Evolutionary conservation across 2,113 vertebrate species (phyloP).

Genomic region (Aldabrachelys gigantea): DNA sequence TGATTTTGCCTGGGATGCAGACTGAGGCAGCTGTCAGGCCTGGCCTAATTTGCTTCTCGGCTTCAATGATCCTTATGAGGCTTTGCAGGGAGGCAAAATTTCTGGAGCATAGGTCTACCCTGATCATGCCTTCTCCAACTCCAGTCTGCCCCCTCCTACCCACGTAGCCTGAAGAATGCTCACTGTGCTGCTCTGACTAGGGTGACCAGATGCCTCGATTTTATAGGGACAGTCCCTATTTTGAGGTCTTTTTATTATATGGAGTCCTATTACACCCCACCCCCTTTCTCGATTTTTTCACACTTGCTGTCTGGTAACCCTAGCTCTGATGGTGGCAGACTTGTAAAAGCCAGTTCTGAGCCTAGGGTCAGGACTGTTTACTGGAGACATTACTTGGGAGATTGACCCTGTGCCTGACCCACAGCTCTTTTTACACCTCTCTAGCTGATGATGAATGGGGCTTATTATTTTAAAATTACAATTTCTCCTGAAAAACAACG

Average conservation of each 20-base stretch:
- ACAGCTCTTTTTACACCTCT: not conserved
- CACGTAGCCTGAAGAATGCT: not conserved
- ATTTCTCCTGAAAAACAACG: not conserved
- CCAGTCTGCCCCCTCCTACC: not conserved
- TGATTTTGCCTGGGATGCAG: slow-evolving; percentile 6
- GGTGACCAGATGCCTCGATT: no score
- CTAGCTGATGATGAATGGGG: not conserved
- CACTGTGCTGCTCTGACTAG: not conserved
- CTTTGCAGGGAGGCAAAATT: slow-evolving; percentile 8
- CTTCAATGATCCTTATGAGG: slow-evolving; percentile 30
- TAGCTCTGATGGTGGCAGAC: not conserved
- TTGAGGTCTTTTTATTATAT: no score
- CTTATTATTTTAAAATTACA: not conserved
- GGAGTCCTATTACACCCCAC: no score
- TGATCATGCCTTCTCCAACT: not conserved
- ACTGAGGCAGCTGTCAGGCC: not conserved
- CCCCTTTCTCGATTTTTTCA: no score
- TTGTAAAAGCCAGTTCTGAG: not conserved
- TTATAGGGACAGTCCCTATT: no score
- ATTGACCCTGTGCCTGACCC: not conserved
- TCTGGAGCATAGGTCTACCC: not conserved
- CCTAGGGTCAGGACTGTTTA: rapidly evolving
- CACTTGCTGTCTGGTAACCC: no score
- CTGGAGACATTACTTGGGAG: rapidly evolving
- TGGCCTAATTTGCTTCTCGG: not conserved